Conservation (phyloP, 2,113 vertebrate species). For the Mus pahari region DNA sequence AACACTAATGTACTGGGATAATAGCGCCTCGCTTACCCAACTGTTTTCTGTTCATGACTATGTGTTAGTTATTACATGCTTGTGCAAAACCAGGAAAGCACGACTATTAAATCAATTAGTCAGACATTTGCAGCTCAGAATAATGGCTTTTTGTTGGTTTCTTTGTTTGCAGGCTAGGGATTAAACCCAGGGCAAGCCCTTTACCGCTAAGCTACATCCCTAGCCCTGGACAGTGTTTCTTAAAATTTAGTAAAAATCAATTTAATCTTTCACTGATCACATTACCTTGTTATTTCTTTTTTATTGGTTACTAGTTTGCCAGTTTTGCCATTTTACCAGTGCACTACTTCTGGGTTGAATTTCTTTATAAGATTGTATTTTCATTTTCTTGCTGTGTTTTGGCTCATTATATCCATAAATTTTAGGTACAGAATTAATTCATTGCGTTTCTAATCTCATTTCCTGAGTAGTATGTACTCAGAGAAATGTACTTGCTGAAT, state of each 20-base stretch:
- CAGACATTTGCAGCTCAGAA: neutral
- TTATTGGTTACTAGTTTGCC: neutral
- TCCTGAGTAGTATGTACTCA: conserved; percentile 21
- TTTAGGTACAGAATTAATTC: conserved; percentile 32
- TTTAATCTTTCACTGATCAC: conserved; percentile 23
- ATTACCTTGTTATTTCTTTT: conserved; percentile 36
- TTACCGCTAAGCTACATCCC: neutral
- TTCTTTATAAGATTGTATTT: neutral
- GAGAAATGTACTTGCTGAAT: neutral
- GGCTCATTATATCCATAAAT: neutral
- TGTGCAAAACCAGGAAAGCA: conserved; percentile 44
- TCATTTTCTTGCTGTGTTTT: conserved; percentile 25
- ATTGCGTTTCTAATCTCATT: conserved; percentile 22
- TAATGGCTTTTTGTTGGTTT: neutral
- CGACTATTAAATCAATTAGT: conserved; percentile 42
- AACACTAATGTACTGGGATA: neutral
- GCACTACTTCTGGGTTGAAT: neutral
- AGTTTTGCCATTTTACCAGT: neutral
- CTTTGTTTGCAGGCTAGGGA: neutral
- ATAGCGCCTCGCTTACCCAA: neutral
- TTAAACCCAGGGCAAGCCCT: neutral
- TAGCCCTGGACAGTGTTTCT: neutral
- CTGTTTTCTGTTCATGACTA: neutral
- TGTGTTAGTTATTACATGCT: conserved; percentile 30
- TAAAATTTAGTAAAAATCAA: neutral